phyloP scores from a whole-genome alignment of 2,113 vertebrate genomes.

The Mirza zaza region DNA sequence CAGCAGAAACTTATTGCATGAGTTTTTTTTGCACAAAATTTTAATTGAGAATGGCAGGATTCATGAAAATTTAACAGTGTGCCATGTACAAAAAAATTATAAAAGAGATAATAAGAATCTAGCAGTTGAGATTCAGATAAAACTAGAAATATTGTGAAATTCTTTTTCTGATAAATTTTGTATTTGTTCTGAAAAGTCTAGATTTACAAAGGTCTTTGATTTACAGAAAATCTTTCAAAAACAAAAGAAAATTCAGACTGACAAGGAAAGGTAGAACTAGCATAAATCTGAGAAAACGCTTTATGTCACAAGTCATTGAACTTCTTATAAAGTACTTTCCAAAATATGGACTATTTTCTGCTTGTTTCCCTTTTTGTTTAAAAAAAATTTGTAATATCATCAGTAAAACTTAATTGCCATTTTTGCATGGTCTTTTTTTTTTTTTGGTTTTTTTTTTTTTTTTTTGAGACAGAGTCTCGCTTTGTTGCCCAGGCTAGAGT shows the following conservation, averaged over 20 bases:
- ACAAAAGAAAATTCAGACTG: background rate
- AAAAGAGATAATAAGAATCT: background rate
- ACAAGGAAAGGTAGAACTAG: background rate
- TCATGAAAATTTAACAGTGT: background rate
- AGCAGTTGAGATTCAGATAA: background rate
- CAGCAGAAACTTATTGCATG: background rate
- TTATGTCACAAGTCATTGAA: background rate
- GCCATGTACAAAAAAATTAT: background rate
- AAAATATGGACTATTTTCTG: background rate
- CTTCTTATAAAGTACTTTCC: background rate
- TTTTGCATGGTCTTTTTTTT: background rate
- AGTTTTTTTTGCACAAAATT: background rate
- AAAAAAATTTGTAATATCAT: background rate
- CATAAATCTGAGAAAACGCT: background rate
- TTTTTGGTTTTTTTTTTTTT: too few species aligned
- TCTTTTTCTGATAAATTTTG: background rate
- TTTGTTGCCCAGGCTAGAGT: too few species aligned
- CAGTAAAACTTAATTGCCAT: background rate
- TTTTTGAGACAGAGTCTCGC: too few species aligned
- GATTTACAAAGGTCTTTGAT: background rate
- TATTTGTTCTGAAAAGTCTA: slow-evolving; percentile 12
- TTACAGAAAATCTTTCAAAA: slow-evolving; percentile 18
- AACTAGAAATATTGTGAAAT: background rate
- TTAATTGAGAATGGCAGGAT: background rate
- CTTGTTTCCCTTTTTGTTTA: background rate